Evolutionary conservation across 2,888 invertebrate genomes (phyloP).

Genomic region (Eudasyphora cyanicolor): DNA sequence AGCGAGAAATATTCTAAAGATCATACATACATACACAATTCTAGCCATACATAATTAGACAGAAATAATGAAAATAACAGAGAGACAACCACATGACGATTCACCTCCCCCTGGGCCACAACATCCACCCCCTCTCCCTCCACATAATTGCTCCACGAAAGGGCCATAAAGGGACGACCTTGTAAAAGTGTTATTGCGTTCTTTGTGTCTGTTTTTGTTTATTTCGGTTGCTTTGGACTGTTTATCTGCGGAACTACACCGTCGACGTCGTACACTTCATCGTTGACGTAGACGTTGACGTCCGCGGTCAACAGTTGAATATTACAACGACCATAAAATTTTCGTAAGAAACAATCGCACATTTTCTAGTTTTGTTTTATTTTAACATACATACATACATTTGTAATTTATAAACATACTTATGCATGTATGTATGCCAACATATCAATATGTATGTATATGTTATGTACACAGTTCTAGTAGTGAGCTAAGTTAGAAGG

Average conservation of each 20-base stretch:
- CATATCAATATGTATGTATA: too few relatives aligned
- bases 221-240: neutral
- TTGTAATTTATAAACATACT: too few relatives aligned
- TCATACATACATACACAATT: neutral
- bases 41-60: neutral
- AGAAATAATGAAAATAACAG: neutral
- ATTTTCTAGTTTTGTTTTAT: neutral
- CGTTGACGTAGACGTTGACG: neutral
- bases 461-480: neutral
- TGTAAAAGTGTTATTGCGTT: slow-evolving; percentile 37
- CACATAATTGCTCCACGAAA: neutral
- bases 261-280: neutral
- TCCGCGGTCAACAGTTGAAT: too few relatives aligned
- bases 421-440: too few relatives aligned
- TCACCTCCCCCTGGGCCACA: neutral
- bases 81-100: neutral
- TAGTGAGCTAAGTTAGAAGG: too few relatives aligned
- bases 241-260: neutral
- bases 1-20: neutral
- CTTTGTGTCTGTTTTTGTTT: slow-evolving; percentile 35
- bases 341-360: neutral
- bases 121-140: neutral
- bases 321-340: neutral
- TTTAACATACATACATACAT: neutral
- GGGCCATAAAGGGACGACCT: slow-evolving; percentile 51